These are phyloP conservation scores for Sepiola atlantica DNA, from an alignment of 2,888 invertebrate genomes.

Conservation along the genomic window DNA sequence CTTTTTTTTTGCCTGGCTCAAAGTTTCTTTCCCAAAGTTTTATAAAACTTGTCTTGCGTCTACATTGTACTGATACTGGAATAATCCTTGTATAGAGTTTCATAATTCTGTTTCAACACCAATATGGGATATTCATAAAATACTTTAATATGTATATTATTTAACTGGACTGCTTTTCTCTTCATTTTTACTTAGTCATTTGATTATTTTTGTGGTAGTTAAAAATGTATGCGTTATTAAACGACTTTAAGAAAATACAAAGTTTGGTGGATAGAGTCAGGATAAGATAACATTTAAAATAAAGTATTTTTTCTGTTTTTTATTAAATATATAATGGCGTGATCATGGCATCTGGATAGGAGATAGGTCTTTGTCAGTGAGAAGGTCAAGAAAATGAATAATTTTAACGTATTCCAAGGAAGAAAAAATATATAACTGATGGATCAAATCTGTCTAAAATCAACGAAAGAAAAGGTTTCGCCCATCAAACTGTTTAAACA, in stretches of 20 bases:
- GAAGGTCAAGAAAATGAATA: not conserved
- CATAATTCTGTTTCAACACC: not conserved
- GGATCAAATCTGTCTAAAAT: not conserved
- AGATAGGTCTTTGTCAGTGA: not conserved
- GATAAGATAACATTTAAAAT: not conserved
- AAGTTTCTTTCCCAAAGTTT: too few species aligned
- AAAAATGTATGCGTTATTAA: not conserved
- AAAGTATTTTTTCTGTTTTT: not conserved
- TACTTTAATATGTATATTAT: not conserved
- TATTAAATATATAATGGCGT: not conserved
- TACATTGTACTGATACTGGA: not conserved
- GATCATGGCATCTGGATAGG: not conserved
- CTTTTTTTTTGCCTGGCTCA: too few species aligned
- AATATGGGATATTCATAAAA: not conserved
- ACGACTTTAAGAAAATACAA: not conserved
- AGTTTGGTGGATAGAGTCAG: not conserved
- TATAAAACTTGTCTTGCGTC: too few species aligned
- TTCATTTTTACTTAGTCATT: not conserved
- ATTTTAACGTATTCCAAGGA: not conserved
- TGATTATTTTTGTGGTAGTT: not conserved
- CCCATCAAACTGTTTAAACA: too few species aligned
- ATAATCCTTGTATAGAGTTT: not conserved
- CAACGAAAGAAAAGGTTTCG: too few species aligned
- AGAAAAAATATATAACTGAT: not conserved
- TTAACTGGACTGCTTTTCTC: not conserved